A percentile compares a stretch with the other conserved stretches of the same genome.
These are phyloP conservation scores for Clarias fuscus DNA, from an alignment of 2,797 vertebrate genomes.

Conservation along the genomic window DNA sequence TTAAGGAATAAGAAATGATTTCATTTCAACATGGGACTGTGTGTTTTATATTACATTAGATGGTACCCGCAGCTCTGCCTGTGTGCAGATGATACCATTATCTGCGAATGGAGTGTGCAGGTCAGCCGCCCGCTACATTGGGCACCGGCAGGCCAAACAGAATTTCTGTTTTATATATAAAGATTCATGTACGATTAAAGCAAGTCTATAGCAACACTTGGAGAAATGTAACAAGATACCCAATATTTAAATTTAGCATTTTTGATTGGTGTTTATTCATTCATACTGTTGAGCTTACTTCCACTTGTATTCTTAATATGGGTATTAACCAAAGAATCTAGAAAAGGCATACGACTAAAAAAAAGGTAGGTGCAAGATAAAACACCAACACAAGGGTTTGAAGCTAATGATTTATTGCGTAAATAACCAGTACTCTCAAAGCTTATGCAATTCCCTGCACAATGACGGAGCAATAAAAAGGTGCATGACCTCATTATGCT, in stretches of 20 bases:
- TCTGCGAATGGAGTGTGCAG: too few relatives aligned
- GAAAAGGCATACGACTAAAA: background rate
- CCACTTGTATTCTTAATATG: background rate
- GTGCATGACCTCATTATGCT: background rate
- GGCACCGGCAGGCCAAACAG: too few relatives aligned
- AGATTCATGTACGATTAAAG: background rate
- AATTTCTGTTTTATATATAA: too few relatives aligned
- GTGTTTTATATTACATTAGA: background rate
- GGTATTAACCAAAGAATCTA: background rate
- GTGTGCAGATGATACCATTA: too few relatives aligned
- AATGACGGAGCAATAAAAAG: slow-evolving; percentile 25
- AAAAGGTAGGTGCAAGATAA: background rate
- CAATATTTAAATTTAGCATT: background rate
- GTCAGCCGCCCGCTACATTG: too few relatives aligned
- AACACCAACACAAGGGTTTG: background rate
- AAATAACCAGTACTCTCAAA: slow-evolving; percentile 27
- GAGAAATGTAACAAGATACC: background rate
- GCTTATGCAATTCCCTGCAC: background rate
- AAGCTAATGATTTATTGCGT: slow-evolving; percentile 43
- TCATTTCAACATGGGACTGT: background rate
- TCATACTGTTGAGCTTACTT: background rate
- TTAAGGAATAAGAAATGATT: background rate
- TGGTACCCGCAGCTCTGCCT: too few relatives aligned
- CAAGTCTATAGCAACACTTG: background rate
- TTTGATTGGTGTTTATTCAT: background rate